phyloP scores from a whole-genome alignment of 2,888 invertebrate species.

The Stegophylla sp. region DNA sequence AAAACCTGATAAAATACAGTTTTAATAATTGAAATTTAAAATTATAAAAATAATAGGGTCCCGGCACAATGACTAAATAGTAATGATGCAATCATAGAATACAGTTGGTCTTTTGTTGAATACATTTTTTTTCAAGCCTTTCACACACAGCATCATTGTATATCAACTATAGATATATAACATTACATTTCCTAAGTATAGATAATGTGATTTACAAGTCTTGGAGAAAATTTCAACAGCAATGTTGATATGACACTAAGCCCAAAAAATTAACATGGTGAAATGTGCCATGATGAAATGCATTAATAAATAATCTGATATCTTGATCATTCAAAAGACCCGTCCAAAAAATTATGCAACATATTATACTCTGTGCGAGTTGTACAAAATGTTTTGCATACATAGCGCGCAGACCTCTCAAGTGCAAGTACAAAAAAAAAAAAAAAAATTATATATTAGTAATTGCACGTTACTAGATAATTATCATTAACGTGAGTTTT shows the following conservation, averaged over 20 bases:
- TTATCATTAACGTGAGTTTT: neutral
- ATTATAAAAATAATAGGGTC: constrained; percentile 43
- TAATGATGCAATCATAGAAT: constrained; percentile 27
- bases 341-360: constrained; percentile 1
- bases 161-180: neutral
- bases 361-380: neutral
- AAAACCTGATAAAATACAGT: constrained; percentile 38
- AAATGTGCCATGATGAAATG: constrained; percentile 21
- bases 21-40: constrained; percentile 41
- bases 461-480: constrained; percentile 2
- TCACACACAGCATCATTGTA: neutral
- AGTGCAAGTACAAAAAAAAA: constrained; percentile 22
- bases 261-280: constrained; percentile 17
- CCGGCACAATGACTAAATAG: constrained; percentile 14
- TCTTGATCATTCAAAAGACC: neutral
- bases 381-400: constrained; percentile 20
- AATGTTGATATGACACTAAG: neutral
- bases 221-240: constrained; percentile 17
- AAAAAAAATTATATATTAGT: neutral
- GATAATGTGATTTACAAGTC: neutral
- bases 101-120: constrained; percentile 21
- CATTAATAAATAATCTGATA: neutral
- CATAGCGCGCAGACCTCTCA: neutral
- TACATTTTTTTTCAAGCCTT: neutral
- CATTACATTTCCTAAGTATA: neutral